phyloP scores from a whole-genome alignment of 1,140 invertebrate species.

The Dreissena polymorpha region DNA sequence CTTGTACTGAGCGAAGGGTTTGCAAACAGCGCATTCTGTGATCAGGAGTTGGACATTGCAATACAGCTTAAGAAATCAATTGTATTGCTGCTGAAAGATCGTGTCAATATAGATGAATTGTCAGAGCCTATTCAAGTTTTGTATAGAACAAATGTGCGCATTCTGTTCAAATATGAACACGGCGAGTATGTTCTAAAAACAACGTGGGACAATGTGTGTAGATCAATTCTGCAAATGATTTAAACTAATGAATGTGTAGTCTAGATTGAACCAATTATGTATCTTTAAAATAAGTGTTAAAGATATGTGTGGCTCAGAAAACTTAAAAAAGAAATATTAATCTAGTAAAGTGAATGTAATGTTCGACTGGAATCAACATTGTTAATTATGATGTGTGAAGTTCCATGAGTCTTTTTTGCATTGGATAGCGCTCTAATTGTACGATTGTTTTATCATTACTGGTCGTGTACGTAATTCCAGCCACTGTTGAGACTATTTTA shows the following conservation, averaged over 20 bases:
- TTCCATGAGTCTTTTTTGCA: too few species aligned
- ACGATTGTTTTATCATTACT: too few species aligned
- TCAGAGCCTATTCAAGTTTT: background rate
- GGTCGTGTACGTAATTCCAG: too few species aligned
- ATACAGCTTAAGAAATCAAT: background rate
- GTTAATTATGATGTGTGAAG: too few species aligned
- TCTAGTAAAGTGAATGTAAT: too few species aligned
- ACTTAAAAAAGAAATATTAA: too few species aligned
- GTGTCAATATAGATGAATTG: conserved; percentile 2
- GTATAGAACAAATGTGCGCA: background rate
- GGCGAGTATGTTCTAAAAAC: conserved; percentile 6
- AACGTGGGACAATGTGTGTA: conserved; percentile 22
- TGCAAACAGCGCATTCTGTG: background rate
- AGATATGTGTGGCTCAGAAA: too few species aligned
- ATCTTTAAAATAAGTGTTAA: too few species aligned
- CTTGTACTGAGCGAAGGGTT: background rate
- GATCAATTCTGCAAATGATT: conserved; percentile 11
- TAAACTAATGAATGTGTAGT: background rate
- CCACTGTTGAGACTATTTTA: too few species aligned
- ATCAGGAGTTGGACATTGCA: conserved; percentile 5
- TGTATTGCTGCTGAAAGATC: conserved; percentile 11
- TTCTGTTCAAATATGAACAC: conserved; percentile 1
- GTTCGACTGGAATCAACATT: too few species aligned
- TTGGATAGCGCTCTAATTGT: too few species aligned
- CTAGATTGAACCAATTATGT: too few species aligned